Evolutionary conservation across 2,113 vertebrate species (phyloP).

Genomic region (Tragelaphus buxtoni): DNA sequence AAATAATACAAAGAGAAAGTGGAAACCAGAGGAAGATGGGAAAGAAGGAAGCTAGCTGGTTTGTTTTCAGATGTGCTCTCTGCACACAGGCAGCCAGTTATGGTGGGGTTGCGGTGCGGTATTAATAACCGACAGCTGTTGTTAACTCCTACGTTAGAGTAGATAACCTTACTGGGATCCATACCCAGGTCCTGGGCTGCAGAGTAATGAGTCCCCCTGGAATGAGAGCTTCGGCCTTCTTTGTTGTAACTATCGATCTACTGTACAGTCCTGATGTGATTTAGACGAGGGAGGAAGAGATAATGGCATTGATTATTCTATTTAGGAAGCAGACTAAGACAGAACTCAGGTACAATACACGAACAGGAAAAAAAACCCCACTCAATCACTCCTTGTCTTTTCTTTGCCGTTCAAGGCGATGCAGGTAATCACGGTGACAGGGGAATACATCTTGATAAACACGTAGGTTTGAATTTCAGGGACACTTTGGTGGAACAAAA

Average conservation of each 20-base stretch:
- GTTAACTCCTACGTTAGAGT: slow-evolving; percentile 80
- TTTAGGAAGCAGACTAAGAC: slow-evolving; percentile 81
- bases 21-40: neutral
- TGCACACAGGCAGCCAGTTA: slow-evolving; percentile 34
- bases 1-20: slow-evolving; percentile 33
- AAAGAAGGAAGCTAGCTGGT: neutral
- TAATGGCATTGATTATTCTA: slow-evolving; percentile 90
- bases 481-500: slow-evolving; percentile 20
- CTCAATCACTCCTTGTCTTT: slow-evolving; percentile 73
- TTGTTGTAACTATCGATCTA: slow-evolving; percentile 86
- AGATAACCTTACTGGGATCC: slow-evolving; percentile 81
- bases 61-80: slow-evolving; percentile 47
- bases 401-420: slow-evolving; percentile 65
- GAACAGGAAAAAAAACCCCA: slow-evolving; percentile 58
- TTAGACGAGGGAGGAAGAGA: slow-evolving; percentile 86
- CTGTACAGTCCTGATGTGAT: slow-evolving; percentile 81
- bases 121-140: slow-evolving; percentile 81
- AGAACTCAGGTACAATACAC: slow-evolving; percentile 80
- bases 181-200: slow-evolving; percentile 73
- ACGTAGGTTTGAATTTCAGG: slow-evolving; percentile 43
- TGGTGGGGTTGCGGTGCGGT: slow-evolving; percentile 42
- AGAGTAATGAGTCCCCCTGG: slow-evolving; percentile 85
- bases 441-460: slow-evolving; percentile 76
- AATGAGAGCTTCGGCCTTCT: slow-evolving; percentile 74
- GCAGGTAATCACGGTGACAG: slow-evolving; percentile 43